A percentile compares a stretch with the other conserved stretches of the same genome.
Conservation (phyloP, 2,888 invertebrate species). For the Heliconius erato region DNA sequence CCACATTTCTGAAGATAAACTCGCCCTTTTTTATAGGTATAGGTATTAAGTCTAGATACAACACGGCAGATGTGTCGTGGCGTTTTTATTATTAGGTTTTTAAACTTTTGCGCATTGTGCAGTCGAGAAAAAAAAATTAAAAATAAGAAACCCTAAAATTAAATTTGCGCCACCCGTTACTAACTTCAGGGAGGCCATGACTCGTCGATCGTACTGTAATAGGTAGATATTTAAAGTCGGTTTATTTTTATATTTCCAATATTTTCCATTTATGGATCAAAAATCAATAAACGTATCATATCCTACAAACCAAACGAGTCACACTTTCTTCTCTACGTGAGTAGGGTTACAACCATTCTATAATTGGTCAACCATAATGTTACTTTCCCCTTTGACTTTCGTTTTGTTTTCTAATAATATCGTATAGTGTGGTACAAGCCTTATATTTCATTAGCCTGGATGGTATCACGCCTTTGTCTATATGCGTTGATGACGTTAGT, state of each 20-base stretch:
- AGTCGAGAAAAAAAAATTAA: neutral
- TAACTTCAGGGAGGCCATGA: too few species aligned
- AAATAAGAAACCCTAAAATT: neutral
- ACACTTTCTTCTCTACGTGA: conserved; percentile 49
- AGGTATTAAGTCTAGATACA: too few species aligned
- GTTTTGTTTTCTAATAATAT: conserved; percentile 50
- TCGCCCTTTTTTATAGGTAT: too few species aligned
- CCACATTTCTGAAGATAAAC: too few species aligned
- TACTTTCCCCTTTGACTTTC: conserved; percentile 51
- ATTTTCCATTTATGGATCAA: neutral
- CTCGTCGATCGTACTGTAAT: too few species aligned
- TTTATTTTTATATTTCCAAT: neutral
- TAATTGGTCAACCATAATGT: conserved; percentile 50
- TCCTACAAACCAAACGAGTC: conserved; percentile 36
- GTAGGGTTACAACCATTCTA: conserved; percentile 41
- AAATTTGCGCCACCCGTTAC: too few species aligned
- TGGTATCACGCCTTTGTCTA: conserved; percentile 12
- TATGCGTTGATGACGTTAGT: neutral
- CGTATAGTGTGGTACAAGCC: conserved; percentile 9
- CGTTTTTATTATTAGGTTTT: neutral
- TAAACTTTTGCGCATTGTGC: neutral
- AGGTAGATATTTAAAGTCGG: neutral
- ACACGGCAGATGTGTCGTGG: neutral
- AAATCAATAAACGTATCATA: conserved; percentile 19
- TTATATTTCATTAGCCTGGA: conserved; percentile 41